Evolutionary conservation across 2,888 invertebrate species (phyloP), one percentile per base, ranked within the genome.

Genomic region (Fragum fragum): DNA sequence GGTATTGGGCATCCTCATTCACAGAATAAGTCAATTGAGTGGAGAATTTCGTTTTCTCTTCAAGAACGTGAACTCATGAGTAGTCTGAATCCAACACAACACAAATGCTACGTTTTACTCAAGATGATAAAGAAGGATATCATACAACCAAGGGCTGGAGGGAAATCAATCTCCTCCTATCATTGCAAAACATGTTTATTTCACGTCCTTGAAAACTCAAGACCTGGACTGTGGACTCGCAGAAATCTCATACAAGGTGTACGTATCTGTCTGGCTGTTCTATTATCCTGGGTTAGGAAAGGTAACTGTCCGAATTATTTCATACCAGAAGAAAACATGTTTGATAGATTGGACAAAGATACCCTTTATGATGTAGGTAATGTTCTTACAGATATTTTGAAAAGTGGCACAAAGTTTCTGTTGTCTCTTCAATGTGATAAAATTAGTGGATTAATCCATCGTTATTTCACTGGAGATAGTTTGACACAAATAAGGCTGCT

Each of bases 51-150:
- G 0, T 53, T 66, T n/a, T 52, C 71, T 6, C 61, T 32, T 21
- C 59, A 42, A 11, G 76, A 76, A 63, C 9, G 71, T 63, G 16
- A 36, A 11, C 71, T 76, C 5, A 76, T 76, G 76, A 52, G 63
- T 53, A 63, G 53, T 53, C 53, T 76, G 5, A 76, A 76, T 53
- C 21, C 53, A 3, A 39, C 55, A 28, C 76, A 52, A 21, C 52
- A 52, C 21, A 52, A 52, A 52, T 52, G 52, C 16, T 52, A 7
- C 52, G 14, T 52, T n/a, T 42, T 76, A n/a, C 39, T 76, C n/a
- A 76, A 76, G 26, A 32, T 71, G 32, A 53, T 71, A 18, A 76
- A 53, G 23, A 63, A 61, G 16, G 16, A 23, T 26, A 11, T 59
- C 9, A 29, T 76, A 9, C 26, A 71, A 7, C 16, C 39, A 39